Conservation (phyloP, 2,888 invertebrate genomes). For the Metalampra italica region DNA sequence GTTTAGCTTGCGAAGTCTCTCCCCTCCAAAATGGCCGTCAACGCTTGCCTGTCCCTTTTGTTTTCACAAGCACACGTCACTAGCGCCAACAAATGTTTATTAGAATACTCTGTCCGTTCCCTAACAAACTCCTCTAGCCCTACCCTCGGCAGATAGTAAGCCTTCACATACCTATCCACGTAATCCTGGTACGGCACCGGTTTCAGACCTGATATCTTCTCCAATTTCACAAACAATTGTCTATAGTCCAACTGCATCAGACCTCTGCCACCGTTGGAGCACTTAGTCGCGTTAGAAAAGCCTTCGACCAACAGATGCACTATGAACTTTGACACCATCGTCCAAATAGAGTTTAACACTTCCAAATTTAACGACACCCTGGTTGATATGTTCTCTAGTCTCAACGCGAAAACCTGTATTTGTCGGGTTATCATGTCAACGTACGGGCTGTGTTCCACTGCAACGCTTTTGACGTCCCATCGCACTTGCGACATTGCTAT, state of each 20-base stretch:
- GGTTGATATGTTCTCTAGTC: conserved; percentile 84
- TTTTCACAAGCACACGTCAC: conserved; percentile 92
- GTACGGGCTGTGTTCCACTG: conserved; percentile 95
- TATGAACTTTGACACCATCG: conserved; percentile 90
- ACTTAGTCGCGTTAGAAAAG: conserved; percentile 93
- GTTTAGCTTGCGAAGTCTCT: conserved; percentile 38
- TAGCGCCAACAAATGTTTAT: conserved; percentile 90
- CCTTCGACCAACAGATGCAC: conserved; percentile 96
- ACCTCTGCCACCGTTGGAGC: conserved; percentile 96
- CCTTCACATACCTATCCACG: conserved; percentile 97
- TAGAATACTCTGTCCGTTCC: conserved; percentile 92
- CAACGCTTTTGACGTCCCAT: conserved; percentile 97
- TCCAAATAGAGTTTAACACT: conserved; percentile 88
- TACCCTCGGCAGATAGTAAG: conserved; percentile 94
- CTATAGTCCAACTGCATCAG: conserved; percentile 99
- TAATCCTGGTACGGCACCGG: conserved; percentile 93
- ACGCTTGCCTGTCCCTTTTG: conserved; percentile 90
- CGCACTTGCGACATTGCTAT: conserved; percentile 94
- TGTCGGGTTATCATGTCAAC: conserved; percentile 87
- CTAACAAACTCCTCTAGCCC: conserved; percentile 93
- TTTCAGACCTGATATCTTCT: conserved; percentile 89
- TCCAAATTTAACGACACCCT: conserved; percentile 85
- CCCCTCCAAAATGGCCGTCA: conserved; percentile 85
- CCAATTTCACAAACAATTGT: conserved; percentile 93
- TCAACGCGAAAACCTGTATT: conserved; percentile 87